phyloP scores from a whole-genome alignment of 2,888 invertebrate species.

The Nemoura dubitans region DNA sequence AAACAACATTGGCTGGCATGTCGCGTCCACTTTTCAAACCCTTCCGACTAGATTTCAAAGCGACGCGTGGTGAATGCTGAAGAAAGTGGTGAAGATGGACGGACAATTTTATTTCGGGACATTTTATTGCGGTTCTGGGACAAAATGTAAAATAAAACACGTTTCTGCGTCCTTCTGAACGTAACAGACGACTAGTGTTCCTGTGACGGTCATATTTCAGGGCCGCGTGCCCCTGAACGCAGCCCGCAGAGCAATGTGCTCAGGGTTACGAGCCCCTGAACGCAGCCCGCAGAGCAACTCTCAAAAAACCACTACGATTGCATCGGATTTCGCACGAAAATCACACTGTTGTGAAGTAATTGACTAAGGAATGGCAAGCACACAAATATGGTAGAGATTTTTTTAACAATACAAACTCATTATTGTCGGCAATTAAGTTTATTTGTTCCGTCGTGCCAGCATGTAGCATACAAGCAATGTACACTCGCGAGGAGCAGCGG shows the following conservation, averaged over 20 bases:
- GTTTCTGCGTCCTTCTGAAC: neutral
- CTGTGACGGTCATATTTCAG: neutral
- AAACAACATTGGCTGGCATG: neutral
- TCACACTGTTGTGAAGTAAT: neutral
- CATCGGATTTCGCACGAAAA: neutral
- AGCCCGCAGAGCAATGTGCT: neutral
- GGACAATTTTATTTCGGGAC: neutral
- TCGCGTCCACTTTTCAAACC: neutral
- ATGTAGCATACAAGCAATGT: neutral
- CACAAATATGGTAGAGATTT: neutral
- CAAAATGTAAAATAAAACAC: neutral
- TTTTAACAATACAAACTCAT: neutral
- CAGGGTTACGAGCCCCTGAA: neutral
- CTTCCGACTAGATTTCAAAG: neutral
- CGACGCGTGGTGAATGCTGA: neutral
- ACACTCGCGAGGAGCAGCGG: neutral
- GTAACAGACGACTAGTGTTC: neutral
- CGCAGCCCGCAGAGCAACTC: conserved; percentile 12
- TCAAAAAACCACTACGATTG: no score
- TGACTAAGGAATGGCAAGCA: neutral
- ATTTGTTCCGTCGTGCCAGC: neutral
- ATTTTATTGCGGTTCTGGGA: neutral
- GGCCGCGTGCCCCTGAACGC: neutral
- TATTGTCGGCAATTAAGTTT: neutral
- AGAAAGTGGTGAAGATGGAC: neutral